Evolutionary conservation across 2,113 vertebrate genomes (phyloP), one percentile per base, ranked within the genome.

Genomic region (Heloderma charlesbogerti): DNA sequence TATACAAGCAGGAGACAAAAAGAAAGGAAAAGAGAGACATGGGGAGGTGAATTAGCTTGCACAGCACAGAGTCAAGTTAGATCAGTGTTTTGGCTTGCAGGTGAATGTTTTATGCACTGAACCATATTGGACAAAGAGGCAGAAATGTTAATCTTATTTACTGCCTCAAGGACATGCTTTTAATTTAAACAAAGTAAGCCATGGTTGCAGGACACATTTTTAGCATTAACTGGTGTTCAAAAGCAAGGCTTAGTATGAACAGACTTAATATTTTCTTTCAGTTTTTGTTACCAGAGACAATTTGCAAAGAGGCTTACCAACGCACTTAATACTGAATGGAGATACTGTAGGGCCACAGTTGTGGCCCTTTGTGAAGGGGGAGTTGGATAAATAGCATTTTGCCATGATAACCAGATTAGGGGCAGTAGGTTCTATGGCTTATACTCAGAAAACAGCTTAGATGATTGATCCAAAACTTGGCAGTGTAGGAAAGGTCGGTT

Each of bases 101-200:
- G 63, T 86, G 72, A 80, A 90, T 86, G 75, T 86, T 86, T 90
- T 86, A 90, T 90, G 71, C 72, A 90, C 79, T 4, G 31, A 63
- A 78, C 89, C 71, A 67, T 67, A 66, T 12, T 51, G 51, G 57
- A 77, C 40, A 78, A 78, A 90, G 29, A 54, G 40, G 3, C 31
- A 63, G 57, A 78, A 67, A 45, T 89, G 40, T 88, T 67, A 80
- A 43, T 89, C 82, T 51, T 90, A 84, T 84, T 90, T 90, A 79
- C 74, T 86, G n/a, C 89, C 89, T 86, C 66, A 48, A 85, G 72
- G 72, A 78, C 43, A 87, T 72, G 29, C 51, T 91, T 81, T 86
- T 81, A 91, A 81, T 69, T 81, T 77, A 91, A 91, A 81, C 67
- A n/a, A 86, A 90, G 74, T 29, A 71, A 89, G 40, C 69, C 31